A percentile compares a stretch with the other conserved stretches of the same genome.
phyloP scores from a whole-genome alignment of 2,113 vertebrate species.

The Cheirogaleus medius region DNA sequence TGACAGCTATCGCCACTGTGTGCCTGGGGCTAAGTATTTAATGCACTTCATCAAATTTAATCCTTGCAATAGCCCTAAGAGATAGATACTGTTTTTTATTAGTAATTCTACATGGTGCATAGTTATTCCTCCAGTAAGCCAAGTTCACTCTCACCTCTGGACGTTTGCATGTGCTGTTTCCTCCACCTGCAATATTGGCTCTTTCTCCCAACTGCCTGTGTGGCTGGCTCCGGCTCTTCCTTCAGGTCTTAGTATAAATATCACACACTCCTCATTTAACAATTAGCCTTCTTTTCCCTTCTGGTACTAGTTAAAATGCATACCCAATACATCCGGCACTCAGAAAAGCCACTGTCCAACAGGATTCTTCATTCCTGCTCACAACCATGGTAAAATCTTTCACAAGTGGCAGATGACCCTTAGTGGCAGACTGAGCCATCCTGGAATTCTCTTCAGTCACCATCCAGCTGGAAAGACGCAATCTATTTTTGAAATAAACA shows the following conservation, averaged over 20 bases:
- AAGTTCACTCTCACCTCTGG: not conserved
- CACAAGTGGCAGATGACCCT: not conserved
- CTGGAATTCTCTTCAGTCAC: constrained; percentile 47
- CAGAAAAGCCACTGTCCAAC: not conserved
- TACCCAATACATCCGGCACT: not conserved
- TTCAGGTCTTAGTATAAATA: not conserved
- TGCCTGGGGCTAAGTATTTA: not conserved
- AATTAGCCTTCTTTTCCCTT: not conserved
- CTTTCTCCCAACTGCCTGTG: not conserved
- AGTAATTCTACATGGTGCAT: not conserved
- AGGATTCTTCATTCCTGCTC: constrained; percentile 17
- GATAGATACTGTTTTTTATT: not conserved
- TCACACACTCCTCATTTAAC: not conserved
- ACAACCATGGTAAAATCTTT: not conserved
- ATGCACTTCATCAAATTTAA: not conserved
- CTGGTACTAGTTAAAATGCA: not conserved
- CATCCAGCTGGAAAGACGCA: not conserved
- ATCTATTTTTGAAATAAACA: constrained; percentile 8
- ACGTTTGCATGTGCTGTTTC: not conserved
- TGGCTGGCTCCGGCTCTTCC: not conserved
- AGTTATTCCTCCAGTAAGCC: not conserved
- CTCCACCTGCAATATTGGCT: not conserved
- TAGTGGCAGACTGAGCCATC: not conserved
- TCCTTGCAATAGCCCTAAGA: not conserved
- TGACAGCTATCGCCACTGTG: not conserved